Conservation (phyloP, 2,113 vertebrate species). For the Platycercus adscitus region DNA sequence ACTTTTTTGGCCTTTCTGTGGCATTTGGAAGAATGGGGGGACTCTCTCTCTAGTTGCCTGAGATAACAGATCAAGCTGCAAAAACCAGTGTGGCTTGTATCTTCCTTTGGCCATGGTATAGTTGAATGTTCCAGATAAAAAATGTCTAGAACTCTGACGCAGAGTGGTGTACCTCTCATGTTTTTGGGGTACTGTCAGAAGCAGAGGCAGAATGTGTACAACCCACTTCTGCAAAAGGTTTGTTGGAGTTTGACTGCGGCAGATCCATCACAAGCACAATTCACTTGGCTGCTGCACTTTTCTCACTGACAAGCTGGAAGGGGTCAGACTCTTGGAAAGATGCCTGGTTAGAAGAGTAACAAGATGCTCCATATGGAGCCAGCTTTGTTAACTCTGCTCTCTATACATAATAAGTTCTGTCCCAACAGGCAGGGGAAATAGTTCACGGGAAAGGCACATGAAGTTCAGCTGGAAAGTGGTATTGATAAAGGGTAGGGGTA, state of each 20-base stretch:
- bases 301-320: background rate
- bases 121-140: background rate
- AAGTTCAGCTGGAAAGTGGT: background rate
- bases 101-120: background rate
- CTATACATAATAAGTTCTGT: background rate
- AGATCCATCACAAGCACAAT: background rate
- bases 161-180: background rate
- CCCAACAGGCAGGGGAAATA: background rate
- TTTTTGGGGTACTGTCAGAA: background rate
- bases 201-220: background rate
- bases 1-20: background rate
- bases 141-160: background rate
- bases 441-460: background rate
- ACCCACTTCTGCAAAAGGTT: background rate
- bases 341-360: background rate
- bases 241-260: background rate
- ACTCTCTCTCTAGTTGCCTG: background rate
- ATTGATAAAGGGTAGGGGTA: background rate
- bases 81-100: background rate
- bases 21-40: background rate
- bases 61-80: background rate
- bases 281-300: background rate
- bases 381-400: background rate
- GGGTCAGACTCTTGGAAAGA: slow-evolving; percentile 7
- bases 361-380: background rate